Evolutionary conservation across 2,113 vertebrate species (phyloP).

Genomic region (Proterorhinus semilunaris): DNA sequence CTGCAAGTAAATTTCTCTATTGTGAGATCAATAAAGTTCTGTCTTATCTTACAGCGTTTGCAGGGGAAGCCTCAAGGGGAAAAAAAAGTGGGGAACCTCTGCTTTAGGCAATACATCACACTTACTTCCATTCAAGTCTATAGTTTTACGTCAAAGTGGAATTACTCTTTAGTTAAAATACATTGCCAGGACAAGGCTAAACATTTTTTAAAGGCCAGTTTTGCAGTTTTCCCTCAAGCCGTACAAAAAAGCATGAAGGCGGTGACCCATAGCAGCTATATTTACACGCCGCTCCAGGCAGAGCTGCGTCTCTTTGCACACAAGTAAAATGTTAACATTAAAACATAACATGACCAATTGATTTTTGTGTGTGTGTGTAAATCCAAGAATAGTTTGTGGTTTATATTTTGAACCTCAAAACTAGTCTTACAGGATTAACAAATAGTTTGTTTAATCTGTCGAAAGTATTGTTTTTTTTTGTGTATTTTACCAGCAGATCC

Average conservation of each 20-base stretch:
- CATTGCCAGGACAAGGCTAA: background rate
- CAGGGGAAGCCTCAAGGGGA: no score
- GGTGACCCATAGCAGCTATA: slow-evolving; percentile 3
- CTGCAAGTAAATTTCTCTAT: no score
- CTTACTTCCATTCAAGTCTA: no score
- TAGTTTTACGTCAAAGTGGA: no score
- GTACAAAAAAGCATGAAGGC: background rate
- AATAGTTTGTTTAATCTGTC: background rate
- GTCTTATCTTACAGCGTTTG: no score
- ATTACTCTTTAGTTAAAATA: background rate
- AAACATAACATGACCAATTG: no score
- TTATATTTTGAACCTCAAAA: background rate
- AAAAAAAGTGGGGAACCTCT: no score
- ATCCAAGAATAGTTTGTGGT: background rate
- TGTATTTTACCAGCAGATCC: slow-evolving; percentile 6
- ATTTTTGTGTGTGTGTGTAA: background rate
- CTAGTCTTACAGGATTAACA: background rate
- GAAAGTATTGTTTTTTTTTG: background rate
- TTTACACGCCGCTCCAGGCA: background rate
- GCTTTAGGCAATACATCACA: no score
- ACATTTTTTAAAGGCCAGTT: background rate
- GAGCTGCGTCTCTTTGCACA: background rate
- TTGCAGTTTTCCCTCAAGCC: background rate
- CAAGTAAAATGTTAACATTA: background rate
- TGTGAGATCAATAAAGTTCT: no score